Conservation (phyloP, 2,797 vertebrate genomes). For the Amniataba percoides region DNA sequence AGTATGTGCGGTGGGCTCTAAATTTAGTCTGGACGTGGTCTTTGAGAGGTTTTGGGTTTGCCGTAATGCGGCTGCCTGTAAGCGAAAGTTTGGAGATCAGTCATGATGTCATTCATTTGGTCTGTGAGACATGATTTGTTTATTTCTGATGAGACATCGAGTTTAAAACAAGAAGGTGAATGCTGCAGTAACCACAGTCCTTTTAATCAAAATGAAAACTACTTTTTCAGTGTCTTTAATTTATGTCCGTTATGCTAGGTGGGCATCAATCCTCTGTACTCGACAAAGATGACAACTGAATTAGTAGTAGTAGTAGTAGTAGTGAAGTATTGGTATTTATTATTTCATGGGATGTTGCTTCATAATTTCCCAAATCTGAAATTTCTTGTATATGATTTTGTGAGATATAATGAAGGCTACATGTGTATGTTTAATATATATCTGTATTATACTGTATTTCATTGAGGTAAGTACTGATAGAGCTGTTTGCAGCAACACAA, state of each 20-base stretch:
- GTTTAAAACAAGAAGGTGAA: background rate
- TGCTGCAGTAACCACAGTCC: background rate
- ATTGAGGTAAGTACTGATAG: no score
- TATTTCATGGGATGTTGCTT: no score
- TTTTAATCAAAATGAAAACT: slow-evolving; percentile 8
- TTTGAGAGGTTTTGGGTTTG: background rate
- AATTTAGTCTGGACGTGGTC: background rate
- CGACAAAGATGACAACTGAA: background rate
- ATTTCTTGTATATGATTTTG: no score
- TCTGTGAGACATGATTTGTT: background rate
- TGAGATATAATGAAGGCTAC: no score
- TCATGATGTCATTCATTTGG: background rate
- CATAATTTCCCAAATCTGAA: no score
- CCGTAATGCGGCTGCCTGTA: background rate
- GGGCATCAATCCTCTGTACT: no score
- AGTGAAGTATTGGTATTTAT: no score
- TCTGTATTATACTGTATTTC: no score
- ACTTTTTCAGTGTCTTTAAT: background rate
- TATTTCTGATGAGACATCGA: background rate
- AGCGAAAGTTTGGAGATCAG: background rate
- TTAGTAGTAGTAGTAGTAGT: no score
- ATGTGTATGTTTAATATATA: no score
- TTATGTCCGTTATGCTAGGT: background rate
- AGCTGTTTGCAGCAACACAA: no score
- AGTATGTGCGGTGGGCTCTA: background rate